These are phyloP conservation scores for Indri indri DNA, from an alignment of 2,113 vertebrate genomes.

Conservation along the genomic window DNA sequence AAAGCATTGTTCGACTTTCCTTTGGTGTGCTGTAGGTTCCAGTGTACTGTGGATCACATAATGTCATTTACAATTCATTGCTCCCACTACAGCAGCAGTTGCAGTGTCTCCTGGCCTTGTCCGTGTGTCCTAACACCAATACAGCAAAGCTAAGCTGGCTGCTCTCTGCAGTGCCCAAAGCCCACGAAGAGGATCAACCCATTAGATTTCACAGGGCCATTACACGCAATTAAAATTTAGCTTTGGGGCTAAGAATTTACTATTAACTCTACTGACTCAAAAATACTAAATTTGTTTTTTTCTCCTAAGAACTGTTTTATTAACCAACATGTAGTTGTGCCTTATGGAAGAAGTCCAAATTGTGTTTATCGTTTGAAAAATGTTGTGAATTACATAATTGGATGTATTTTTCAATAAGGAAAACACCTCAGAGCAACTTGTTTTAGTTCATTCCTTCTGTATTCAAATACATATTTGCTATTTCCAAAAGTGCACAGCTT, in stretches of 20 bases:
- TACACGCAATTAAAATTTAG: neutral
- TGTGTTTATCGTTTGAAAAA: constrained; percentile 13
- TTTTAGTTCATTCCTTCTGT: neutral
- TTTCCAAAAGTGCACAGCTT: constrained; percentile 24
- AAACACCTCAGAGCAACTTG: neutral
- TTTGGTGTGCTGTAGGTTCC: neutral
- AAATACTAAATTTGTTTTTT: constrained; percentile 18
- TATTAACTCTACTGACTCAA: neutral
- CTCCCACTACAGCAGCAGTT: neutral
- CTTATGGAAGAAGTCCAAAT: neutral
- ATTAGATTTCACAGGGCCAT: neutral
- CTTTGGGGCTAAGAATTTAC: neutral
- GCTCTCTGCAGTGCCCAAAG: neutral
- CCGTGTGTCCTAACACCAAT: neutral
- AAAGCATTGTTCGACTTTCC: neutral
- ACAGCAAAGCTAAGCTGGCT: neutral
- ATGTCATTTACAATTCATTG: neutral
- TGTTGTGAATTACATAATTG: neutral
- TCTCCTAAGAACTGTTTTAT: neutral
- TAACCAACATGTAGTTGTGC: neutral
- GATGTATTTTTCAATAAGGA: neutral
- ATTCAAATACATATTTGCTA: neutral
- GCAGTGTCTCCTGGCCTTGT: neutral
- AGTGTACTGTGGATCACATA: neutral
- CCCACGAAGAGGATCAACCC: neutral